phyloP scores from a whole-genome alignment of 2,113 vertebrate genomes.

The Eudyptes chrysolophus region DNA sequence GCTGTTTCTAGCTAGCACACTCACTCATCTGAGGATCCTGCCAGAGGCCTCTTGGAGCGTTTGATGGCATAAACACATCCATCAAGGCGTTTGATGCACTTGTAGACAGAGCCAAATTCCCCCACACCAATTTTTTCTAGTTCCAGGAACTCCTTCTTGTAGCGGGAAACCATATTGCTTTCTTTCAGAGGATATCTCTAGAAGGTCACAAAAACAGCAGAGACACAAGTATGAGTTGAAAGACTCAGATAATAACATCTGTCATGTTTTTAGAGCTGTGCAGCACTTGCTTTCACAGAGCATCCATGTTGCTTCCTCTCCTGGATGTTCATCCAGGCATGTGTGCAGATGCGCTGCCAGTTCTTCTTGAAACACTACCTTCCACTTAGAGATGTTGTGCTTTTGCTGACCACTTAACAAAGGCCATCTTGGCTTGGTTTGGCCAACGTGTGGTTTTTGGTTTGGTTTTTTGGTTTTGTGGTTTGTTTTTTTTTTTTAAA shows the following conservation, averaged over 20 bases:
- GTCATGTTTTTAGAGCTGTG: background rate
- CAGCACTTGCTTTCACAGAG: background rate
- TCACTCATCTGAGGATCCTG: conserved; percentile 90
- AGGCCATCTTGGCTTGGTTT: background rate
- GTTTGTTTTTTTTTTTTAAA: too few relatives aligned
- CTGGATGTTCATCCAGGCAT: background rate
- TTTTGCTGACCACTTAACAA: background rate
- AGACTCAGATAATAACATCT: background rate
- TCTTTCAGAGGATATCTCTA: conserved; percentile 85
- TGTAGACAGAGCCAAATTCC: conserved; percentile 92
- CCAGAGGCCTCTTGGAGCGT: conserved; percentile 83
- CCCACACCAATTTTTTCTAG: conserved; percentile 90
- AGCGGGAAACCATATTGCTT: conserved; percentile 89
- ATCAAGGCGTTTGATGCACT: conserved; percentile 95
- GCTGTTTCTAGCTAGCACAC: conserved; percentile 58
- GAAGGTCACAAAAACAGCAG: conserved; percentile 16
- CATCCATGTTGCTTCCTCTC: background rate
- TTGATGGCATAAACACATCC: conserved; percentile 97
- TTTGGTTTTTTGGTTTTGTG: background rate
- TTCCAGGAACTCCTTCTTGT: conserved; percentile 94
- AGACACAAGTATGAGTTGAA: background rate
- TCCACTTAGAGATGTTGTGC: background rate
- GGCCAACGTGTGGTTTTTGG: background rate
- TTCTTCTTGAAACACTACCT: background rate
- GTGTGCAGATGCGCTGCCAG: accelerated